Evolutionary conservation across 2,888 invertebrate genomes (phyloP).

Genomic region (Gastrophysa polygoni): DNA sequence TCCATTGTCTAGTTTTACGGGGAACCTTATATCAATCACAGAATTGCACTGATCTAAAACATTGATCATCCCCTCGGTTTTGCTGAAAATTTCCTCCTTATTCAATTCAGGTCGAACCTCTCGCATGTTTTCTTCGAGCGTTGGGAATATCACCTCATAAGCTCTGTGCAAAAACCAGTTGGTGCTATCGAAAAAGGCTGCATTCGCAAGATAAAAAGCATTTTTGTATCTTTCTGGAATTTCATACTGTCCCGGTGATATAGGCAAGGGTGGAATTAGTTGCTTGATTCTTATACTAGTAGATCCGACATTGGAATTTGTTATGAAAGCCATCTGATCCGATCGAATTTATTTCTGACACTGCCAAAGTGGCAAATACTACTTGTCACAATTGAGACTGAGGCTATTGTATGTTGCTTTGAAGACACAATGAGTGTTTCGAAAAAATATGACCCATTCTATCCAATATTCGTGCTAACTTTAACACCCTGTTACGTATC

Average conservation of each 20-base stretch:
- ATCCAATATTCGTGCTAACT: too few species aligned
- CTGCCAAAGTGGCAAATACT: neutral
- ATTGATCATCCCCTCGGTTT: conserved; percentile 44
- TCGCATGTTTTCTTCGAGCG: conserved; percentile 44
- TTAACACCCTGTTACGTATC: too few species aligned
- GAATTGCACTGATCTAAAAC: conserved; percentile 51
- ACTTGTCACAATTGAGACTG: too few species aligned
- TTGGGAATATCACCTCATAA: conserved; percentile 48
- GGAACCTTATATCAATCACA: conserved; percentile 52
- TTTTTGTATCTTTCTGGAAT: conserved; percentile 53
- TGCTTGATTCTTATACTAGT: conserved; percentile 1
- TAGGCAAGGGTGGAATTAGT: neutral
- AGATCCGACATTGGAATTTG: conserved; percentile 25
- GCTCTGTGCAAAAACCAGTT: conserved; percentile 54
- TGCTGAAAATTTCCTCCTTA: conserved; percentile 35
- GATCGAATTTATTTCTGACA: neutral
- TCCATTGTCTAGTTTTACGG: conserved; percentile 48
- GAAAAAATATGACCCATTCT: too few species aligned
- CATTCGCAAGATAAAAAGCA: conserved; percentile 54
- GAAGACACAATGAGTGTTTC: too few species aligned
- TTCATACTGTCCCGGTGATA: conserved; percentile 40
- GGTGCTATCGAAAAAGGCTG: conserved; percentile 50
- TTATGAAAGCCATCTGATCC: conserved; percentile 26
- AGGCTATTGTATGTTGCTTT: too few species aligned
- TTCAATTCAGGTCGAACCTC: conserved; percentile 27